phyloP scores from a whole-genome alignment of 2,888 invertebrate species.

The Pyrrhia umbra region DNA sequence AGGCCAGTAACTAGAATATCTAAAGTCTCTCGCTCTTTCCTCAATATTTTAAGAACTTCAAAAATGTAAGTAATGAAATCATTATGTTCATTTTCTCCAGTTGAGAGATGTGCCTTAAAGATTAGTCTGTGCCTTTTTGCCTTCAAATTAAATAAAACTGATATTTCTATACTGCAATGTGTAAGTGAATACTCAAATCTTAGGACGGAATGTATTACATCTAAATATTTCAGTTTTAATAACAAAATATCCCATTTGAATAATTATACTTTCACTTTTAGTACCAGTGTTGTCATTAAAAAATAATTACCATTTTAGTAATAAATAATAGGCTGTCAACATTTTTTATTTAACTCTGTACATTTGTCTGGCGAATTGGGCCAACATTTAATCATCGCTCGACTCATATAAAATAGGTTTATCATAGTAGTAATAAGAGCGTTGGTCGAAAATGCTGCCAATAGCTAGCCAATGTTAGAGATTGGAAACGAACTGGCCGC shows the following conservation, averaged over 20 bases:
- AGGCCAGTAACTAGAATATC: background rate
- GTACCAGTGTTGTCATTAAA: conserved; percentile 54
- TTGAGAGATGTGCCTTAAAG: conserved; percentile 47
- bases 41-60: background rate
- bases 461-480: conserved; percentile 28
- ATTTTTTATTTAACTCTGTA: background rate
- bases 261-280: conserved; percentile 16
- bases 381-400: conserved; percentile 4
- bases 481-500: background rate
- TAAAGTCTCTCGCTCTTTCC: background rate
- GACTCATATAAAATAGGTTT: conserved; percentile 43
- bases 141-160: conserved; percentile 13
- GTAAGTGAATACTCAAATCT: conserved; percentile 30
- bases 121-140: conserved; percentile 20
- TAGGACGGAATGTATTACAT: conserved; percentile 21
- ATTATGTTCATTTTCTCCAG: background rate
- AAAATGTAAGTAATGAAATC: background rate
- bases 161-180: background rate
- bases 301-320: conserved; percentile 13
- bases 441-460: conserved; percentile 19
- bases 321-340: conserved; percentile 41
- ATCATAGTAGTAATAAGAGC: conserved; percentile 35
- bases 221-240: conserved; percentile 34
- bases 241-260: conserved; percentile 40
- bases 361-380: conserved; percentile 15